These are phyloP conservation scores for Stegostoma tigrinum DNA, from an alignment of 2,113 vertebrate genomes.

Conservation along the genomic window DNA sequence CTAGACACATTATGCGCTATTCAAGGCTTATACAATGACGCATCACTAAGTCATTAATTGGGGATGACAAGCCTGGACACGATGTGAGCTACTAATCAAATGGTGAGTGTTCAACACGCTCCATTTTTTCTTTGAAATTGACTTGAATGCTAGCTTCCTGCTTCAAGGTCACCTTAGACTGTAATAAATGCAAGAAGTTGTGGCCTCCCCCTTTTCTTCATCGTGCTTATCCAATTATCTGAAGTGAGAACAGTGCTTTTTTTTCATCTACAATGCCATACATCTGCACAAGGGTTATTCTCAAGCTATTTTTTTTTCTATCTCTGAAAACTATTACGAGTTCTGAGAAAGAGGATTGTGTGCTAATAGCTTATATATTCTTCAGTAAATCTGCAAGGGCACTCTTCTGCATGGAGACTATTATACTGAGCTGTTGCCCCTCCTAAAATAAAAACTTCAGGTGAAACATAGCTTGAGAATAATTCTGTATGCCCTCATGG, in stretches of 20 bases:
- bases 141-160: background rate
- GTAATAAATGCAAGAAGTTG: background rate
- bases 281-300: background rate
- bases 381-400: background rate
- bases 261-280: background rate
- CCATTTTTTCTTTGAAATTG: background rate
- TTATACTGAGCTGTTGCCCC: background rate
- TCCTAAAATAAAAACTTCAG: background rate
- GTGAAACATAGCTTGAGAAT: background rate
- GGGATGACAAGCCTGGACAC: background rate
- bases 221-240: background rate
- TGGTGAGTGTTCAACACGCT: background rate
- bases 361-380: background rate
- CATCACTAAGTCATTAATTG: background rate
- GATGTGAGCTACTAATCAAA: slow-evolving; percentile 10
- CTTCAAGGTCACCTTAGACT: background rate
- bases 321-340: background rate
- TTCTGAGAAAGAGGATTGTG: background rate
- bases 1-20: background rate
- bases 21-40: background rate
- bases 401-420: background rate
- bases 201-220: background rate
- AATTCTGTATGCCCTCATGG: background rate
- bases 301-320: background rate
- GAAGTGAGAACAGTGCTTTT: background rate